Evolutionary conservation across 2,113 vertebrate genomes (phyloP), one percentile per base, ranked within the genome.

Genomic region (Tupaia chinensis): DNA sequence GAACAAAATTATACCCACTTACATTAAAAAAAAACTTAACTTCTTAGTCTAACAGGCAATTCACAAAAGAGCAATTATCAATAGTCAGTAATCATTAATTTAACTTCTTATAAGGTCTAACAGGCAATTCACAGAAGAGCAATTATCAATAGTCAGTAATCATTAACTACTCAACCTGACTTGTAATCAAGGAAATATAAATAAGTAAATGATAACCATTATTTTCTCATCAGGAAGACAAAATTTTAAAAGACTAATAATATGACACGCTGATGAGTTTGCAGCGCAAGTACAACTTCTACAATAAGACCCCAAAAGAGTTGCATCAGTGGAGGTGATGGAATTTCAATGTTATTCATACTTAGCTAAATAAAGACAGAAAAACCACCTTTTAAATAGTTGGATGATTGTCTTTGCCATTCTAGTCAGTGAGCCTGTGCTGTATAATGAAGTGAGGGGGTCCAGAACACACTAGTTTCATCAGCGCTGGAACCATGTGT

Each of bases 221-320:
- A 63, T 85, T 94, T 93, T 69, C 25, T 69, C 69, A 79, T 74
- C 23, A 79, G n/a, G 78, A 86, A 89, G 20, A 69, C 17, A 85
- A n/a, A 73, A 32, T 27, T 63, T 79, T 78, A 91, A 66, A 86
- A 78, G 17, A 70, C 25, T 76, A 32, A 56, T 12, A 87, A 63
- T 54, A 74, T 27, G 69, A 69, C 82, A 16, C 44, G 66, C 70
- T 82, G 22, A 44, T 6, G 2, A 61, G 27, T 56, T 44, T 58
- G 2, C 8, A 34, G 23, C n/a, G 9, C 16, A 93, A 84, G 10
- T 22, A 44, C 2, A 89, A 89, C 53, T 63, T 63, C 76, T 77
- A 69, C 65, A 82, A 4, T 85, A 87, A 92, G 63, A 89, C 19
- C 53, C 22, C 56, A 27, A 87, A 22, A 72, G 29, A 73, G 54